These are phyloP conservation scores for Schizopygopsis malacanthus DNA, from an alignment of 2,797 vertebrate species.

Conservation along the genomic window DNA sequence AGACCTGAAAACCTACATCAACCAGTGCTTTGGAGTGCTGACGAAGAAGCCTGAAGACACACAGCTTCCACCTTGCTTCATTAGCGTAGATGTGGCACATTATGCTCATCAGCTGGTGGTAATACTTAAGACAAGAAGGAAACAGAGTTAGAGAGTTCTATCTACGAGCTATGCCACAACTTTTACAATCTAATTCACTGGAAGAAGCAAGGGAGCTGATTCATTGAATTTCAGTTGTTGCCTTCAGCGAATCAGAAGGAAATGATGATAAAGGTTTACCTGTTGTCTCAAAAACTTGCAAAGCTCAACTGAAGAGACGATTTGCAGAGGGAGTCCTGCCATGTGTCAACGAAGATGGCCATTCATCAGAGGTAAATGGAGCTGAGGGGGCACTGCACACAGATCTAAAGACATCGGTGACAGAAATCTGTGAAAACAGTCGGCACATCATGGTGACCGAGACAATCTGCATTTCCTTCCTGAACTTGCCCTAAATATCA, in stretches of 20 bases:
- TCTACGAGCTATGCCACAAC: conserved; percentile 44
- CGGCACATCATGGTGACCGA: conserved; percentile 42
- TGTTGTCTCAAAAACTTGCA: conserved; percentile 34
- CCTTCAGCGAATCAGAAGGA: conserved; percentile 50
- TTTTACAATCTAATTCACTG: conserved; percentile 37
- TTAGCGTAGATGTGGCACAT: conserved; percentile 54
- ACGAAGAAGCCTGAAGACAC: conserved; percentile 10
- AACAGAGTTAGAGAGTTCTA: conserved; percentile 51
- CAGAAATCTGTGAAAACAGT: conserved; percentile 48
- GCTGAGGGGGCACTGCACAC: conserved; percentile 16
- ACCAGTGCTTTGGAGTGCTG: conserved; percentile 49
- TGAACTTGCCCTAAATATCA: conserved; percentile 46
- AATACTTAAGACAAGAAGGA: conserved; percentile 37
- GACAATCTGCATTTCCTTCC: conserved; percentile 55
- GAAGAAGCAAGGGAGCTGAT: conserved; percentile 51
- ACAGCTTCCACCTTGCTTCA: conserved; percentile 49
- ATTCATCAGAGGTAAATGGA: not conserved
- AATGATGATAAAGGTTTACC: conserved; percentile 8
- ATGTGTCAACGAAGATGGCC: conserved; percentile 7
- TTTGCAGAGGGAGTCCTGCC: conserved; percentile 10
- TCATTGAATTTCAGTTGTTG: conserved; percentile 34
- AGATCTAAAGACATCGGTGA: conserved; percentile 34
- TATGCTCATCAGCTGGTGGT: conserved; percentile 48
- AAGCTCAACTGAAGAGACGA: conserved; percentile 27
- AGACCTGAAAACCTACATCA: conserved; percentile 48